Base-by-base conservation (phyloP, 1,140 invertebrate genomes). In the Streblospio benedicti region DNA sequence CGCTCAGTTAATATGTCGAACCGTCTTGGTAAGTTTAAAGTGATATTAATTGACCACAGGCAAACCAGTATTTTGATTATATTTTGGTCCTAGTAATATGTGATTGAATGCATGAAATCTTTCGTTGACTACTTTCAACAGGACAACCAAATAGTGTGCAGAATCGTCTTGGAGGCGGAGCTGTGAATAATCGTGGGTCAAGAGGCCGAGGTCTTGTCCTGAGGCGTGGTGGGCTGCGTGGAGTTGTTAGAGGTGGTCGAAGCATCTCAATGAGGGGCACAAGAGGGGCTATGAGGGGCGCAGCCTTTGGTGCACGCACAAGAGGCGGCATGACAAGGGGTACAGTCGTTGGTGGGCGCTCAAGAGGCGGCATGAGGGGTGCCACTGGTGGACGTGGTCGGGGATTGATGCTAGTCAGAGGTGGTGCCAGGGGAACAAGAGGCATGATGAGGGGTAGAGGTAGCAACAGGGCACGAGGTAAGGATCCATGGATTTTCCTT, bases 381-480 rank as follows among this genome's bases (percentile, higher is more conserved):
- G 23, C 33, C 51, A 53, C 20, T 31, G 51, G 27, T 53, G 51
- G 51, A 23, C 51, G 32, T 23, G 51, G 27, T 53, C 20, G 32
- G 32, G 28, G 45, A 31, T 51, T 49, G 33, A 57, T 62, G 20
- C 35, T 52, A 43, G 51, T 33, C 31, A 9, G 62, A 41, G 61
- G 63, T 20, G 62, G 41, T 16, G 49, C 33, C 23, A 23, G 28
- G 44, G 54, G 38, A 23, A n/a, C 75, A 72, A 1, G 56, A 6
- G 35, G 27, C 45, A 49, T 30, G 60, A 63, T 38, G 53, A 47
- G 52, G 30, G 43, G 63, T 33, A 51, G 62, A 30, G 59, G 44
- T 45, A 59, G 38, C 23, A 33, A 50, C 14, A 30, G 47, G 31
- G 25, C 41, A 53, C 54, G 50, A n/a, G 38, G 38, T 41, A 41